A percentile compares a stretch with the other conserved stretches of the same genome.
phyloP scores from a whole-genome alignment of 1,140 invertebrate species.

The Scylla paramamosain region DNA sequence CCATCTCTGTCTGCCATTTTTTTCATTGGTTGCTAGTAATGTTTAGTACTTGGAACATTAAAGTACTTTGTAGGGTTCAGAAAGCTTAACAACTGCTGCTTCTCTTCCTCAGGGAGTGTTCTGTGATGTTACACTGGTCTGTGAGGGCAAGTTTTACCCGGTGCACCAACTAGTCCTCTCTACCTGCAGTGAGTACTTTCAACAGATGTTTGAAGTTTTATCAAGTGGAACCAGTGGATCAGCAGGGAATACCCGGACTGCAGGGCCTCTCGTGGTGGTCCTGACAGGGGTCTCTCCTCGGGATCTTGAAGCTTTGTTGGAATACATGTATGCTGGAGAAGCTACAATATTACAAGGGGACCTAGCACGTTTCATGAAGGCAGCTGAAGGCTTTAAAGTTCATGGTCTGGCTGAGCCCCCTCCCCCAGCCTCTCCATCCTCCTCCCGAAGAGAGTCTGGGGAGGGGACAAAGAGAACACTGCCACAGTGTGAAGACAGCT shows the following conservation, averaged over 20 bases:
- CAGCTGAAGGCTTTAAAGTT: conserved; percentile 51
- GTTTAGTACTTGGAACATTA: no score
- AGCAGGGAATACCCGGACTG: not conserved
- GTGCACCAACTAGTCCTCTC: conserved; percentile 67
- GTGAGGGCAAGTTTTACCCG: conserved; percentile 67
- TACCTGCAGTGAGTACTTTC: conserved; percentile 69
- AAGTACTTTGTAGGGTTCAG: no score
- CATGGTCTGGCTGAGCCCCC: conserved; percentile 51
- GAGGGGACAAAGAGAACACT: conserved; percentile 17
- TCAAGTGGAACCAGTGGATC: not conserved
- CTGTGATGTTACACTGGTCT: conserved; percentile 58
- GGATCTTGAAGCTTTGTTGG: conserved; percentile 63
- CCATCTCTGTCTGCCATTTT: no score
- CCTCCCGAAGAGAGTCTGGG: not conserved
- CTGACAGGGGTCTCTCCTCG: conserved; percentile 42
- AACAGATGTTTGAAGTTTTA: conserved; percentile 56
- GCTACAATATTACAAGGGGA: conserved; percentile 48
- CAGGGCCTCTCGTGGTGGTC: conserved; percentile 51
- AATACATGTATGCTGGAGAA: conserved; percentile 68
- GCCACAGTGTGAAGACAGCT: not conserved
- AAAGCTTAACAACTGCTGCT: not conserved
- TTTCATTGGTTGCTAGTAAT: no score
- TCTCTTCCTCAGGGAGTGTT: conserved; percentile 56
- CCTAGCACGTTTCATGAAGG: conserved; percentile 49
- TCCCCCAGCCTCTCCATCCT: not conserved